These are phyloP conservation scores for Eriocheir sinensis DNA, from an alignment of 1,140 invertebrate species.

Conservation along the genomic window DNA sequence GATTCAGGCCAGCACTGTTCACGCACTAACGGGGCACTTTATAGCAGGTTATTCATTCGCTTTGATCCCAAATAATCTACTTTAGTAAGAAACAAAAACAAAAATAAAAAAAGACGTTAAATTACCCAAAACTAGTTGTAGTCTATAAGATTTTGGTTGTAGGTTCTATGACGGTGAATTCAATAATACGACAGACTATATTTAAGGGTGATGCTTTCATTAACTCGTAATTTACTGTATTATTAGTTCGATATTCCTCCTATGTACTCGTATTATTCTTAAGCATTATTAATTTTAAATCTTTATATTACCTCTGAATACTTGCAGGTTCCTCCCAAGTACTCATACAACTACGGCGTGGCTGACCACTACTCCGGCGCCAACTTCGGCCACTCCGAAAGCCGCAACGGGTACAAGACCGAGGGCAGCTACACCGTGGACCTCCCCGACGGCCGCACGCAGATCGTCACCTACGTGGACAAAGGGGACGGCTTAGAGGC, in stretches of 20 bases:
- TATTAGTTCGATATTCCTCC: not conserved
- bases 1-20: too few species aligned
- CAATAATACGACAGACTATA: too few species aligned
- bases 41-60: too few species aligned
- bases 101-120: too few species aligned
- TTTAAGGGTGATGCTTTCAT: too few species aligned
- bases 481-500: conserved; percentile 57
- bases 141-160: too few species aligned
- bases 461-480: conserved; percentile 54
- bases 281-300: not conserved
- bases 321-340: conserved; percentile 42
- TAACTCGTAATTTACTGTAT: not conserved
- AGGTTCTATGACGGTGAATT: too few species aligned
- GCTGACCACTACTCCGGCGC: conserved; percentile 36
- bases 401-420: conserved; percentile 56
- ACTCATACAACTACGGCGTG: conserved; percentile 51
- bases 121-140: too few species aligned
- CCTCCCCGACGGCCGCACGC: conserved; percentile 59
- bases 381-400: conserved; percentile 53
- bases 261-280: not conserved
- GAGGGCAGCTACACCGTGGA: conserved; percentile 60
- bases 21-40: too few species aligned
- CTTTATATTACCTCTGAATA: not conserved
- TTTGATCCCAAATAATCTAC: too few species aligned
- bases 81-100: too few species aligned